These are phyloP conservation scores for Neogobius melanostomus DNA, from an alignment of 2,113 vertebrate species.

Conservation along the genomic window DNA sequence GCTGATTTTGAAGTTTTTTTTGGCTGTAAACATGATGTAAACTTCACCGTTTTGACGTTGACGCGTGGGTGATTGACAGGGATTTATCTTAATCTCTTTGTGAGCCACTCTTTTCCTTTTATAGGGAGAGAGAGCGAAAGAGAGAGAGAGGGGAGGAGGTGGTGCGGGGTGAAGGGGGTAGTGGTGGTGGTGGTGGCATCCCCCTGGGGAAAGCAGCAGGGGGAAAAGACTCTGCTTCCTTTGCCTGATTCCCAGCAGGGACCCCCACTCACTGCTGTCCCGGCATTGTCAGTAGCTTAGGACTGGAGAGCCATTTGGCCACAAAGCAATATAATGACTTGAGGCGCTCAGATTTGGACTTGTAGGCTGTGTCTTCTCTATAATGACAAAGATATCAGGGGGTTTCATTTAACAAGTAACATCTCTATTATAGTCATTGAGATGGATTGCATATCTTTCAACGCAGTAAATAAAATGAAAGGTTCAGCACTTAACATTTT, in stretches of 20 bases:
- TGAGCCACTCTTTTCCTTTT: constrained; percentile 54
- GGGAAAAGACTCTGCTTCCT: constrained; percentile 53
- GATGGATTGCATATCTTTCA: neutral
- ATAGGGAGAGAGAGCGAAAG: constrained; percentile 38
- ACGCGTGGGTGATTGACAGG: constrained; percentile 36
- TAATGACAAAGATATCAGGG: constrained; percentile 1
- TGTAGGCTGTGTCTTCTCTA: constrained; percentile 16
- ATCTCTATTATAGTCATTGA: neutral
- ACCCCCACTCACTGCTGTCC: constrained; percentile 41
- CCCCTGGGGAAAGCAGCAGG: constrained; percentile 43
- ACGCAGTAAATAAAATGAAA: neutral
- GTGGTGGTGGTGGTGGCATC: constrained; percentile 25
- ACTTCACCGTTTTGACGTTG: constrained; percentile 29
- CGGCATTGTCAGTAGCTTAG: constrained; percentile 33
- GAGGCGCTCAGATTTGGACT: constrained; percentile 25
- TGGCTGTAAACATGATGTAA: constrained; percentile 19
- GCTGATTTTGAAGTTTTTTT: constrained; percentile 4
- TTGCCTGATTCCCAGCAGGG: constrained; percentile 57
- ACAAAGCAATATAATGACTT: constrained; percentile 22
- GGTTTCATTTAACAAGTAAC: neutral
- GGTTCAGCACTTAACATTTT: neutral
- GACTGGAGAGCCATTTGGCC: constrained; percentile 45
- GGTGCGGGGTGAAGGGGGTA: constrained; percentile 13
- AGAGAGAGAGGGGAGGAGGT: neutral
- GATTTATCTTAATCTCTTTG: constrained; percentile 54